Percentiles rank a stretch among this genome's conserved stretches.
phyloP scores from a whole-genome alignment of 2,113 vertebrate genomes.

The Onychostruthus taczanowskii region DNA sequence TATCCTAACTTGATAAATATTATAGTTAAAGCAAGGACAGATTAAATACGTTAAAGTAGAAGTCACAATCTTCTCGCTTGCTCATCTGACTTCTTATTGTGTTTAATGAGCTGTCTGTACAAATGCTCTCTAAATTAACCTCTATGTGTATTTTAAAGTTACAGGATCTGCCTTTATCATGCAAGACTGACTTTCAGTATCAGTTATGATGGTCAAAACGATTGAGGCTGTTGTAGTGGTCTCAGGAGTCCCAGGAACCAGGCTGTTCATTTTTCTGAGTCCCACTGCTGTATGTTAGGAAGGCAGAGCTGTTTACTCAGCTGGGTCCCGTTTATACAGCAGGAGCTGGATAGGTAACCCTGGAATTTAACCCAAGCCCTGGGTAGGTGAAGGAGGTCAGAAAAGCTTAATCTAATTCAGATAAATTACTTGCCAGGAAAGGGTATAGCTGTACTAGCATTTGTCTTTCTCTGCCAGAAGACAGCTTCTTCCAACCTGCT shows the following conservation, averaged over 20 bases:
- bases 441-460: neutral
- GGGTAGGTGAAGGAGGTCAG: neutral
- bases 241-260: neutral
- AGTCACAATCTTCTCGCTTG: neutral
- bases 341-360: neutral
- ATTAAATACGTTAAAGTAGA: neutral
- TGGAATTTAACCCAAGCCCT: neutral
- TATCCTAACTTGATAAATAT: neutral
- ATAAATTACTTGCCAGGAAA: neutral
- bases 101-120: neutral
- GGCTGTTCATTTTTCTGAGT: neutral
- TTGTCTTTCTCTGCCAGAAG: neutral
- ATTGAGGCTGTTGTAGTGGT: neutral
- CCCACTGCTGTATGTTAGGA: neutral
- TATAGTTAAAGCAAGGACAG: neutral
- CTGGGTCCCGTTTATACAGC: neutral
- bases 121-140: neutral
- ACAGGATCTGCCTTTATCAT: neutral
- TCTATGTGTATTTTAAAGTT: neutral
- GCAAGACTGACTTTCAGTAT: neutral
- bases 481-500: neutral
- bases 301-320: slow-evolving; percentile 19
- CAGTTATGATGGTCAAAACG: neutral
- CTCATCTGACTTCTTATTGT: neutral
- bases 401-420: slow-evolving; percentile 17